These are phyloP conservation scores for Probaryconus sp. DNA, from an alignment of 1,140 invertebrate genomes.

Conservation along the genomic window DNA sequence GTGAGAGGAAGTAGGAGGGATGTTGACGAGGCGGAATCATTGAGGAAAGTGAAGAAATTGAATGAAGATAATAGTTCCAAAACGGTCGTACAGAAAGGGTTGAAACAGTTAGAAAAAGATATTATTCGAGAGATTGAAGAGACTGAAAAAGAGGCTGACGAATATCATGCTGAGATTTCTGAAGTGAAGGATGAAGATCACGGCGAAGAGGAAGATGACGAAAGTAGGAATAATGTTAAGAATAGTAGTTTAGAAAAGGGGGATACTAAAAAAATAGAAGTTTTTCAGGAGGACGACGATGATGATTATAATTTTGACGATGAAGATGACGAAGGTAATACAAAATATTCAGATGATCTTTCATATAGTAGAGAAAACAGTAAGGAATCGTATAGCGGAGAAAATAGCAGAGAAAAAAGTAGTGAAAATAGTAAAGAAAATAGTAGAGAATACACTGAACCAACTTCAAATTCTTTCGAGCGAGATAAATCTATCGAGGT, in stretches of 20 bases:
- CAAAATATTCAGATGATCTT: constrained; percentile 5
- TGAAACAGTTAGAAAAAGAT: constrained; percentile 66
- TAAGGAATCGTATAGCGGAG: too few species aligned
- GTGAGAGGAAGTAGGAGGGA: constrained; percentile 1
- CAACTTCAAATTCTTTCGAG: too few species aligned
- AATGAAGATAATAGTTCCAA: constrained; percentile 61
- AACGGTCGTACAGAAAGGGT: constrained; percentile 56
- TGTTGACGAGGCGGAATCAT: constrained; percentile 11
- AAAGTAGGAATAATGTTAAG: neutral
- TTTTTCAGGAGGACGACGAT: constrained; percentile 11
- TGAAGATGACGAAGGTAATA: constrained; percentile 11
- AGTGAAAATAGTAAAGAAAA: constrained; percentile 20
- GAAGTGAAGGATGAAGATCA: constrained; percentile 15
- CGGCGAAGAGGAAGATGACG: constrained; percentile 22
- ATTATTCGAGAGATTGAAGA: constrained; percentile 61
- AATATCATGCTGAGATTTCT: constrained; percentile 47
- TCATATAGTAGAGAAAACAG: neutral
- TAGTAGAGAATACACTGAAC: too few species aligned
- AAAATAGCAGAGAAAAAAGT: constrained; percentile 6
- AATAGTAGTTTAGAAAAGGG: constrained; percentile 13
- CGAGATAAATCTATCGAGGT: too few species aligned
- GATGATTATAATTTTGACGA: constrained; percentile 8
- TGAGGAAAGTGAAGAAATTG: neutral
- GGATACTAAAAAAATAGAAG: constrained; percentile 12
- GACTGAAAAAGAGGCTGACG: constrained; percentile 48